Evolutionary conservation across 2,113 vertebrate genomes (phyloP).

Genomic region (Istiophorus platypterus): DNA sequence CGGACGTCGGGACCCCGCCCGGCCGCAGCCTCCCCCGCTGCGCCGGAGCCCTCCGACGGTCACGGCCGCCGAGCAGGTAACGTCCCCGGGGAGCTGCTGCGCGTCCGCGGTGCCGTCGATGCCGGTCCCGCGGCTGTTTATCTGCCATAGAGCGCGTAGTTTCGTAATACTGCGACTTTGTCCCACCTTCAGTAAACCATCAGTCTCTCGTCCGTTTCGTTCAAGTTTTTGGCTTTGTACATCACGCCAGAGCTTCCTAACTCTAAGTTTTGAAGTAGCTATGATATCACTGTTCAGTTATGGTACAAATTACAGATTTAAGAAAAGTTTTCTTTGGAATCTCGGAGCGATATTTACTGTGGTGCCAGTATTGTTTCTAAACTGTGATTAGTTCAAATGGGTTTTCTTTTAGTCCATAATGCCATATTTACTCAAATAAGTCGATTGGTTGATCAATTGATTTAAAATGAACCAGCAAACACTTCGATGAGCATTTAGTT

Average conservation of each 20-base stretch:
- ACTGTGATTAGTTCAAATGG: too few species aligned
- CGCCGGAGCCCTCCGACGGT: background rate
- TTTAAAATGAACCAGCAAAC: too few species aligned
- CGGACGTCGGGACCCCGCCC: constrained; percentile 38
- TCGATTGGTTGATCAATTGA: too few species aligned
- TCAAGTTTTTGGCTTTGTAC: background rate
- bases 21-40: constrained; percentile 1
- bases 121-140: background rate
- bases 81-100: background rate
- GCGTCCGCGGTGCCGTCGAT: background rate
- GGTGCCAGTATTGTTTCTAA: too few species aligned
- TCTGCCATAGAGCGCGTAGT: background rate
- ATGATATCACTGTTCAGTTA: background rate
- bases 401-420: too few species aligned
- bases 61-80: constrained; percentile 55
- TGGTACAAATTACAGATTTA: background rate
- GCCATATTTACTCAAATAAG: too few species aligned
- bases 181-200: background rate
- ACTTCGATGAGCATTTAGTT: too few species aligned
- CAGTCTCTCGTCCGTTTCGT: too few species aligned
- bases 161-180: background rate
- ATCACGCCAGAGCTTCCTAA: background rate
- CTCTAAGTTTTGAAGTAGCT: background rate
- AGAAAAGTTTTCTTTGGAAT: too few species aligned
- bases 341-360: too few species aligned